Base-by-base conservation (phyloP, 2,113 vertebrate genomes). In the Rousettus leschenaultii region DNA sequence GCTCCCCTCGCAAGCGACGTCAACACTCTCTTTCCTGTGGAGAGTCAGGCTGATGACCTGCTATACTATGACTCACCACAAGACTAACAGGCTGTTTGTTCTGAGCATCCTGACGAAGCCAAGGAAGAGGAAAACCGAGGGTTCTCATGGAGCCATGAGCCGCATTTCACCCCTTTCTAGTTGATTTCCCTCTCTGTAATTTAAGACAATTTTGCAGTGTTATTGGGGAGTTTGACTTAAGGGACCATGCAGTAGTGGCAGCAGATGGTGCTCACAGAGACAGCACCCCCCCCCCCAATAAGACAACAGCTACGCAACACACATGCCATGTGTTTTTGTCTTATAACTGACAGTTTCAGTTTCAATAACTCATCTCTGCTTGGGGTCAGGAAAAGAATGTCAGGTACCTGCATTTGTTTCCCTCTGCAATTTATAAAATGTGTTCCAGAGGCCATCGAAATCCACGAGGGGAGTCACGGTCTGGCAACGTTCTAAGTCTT, bases 261-360 rank as follows among this genome's bases (percentile, higher is more conserved):
- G 77, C 63, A 96, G 98, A 98, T 89, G 89, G 95, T 94, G 91
- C 97, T 97, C 98, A 48, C 82, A 94, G 98, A 98, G 98, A 95
- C 48, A 15, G 13, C 48, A 13, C 48, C 13, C 14, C 97, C 91
- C 96, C 95, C 66, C 96, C 97, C 45, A 11, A 45, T 98, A 94
- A 96, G 97, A 98, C 97, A 98, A 97, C 97, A 98, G 98, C 97
- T 98, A 96, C 51, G 93, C 45, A 97, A 59, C 73, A 97, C 53
- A 95, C 96, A 97, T 86, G 96, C 91, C 85, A 91, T 7, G 2
- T 28, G 65, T 21, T 96, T 93, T 97, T 94, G 68, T 38, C 59
- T 86, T 86, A 15, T 79, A 96, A 95, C 68, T 95, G 97, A 98
- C 93, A 94, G 95, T 96, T 95, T 96, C 57, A 84, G 77, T 35